Evolutionary conservation across 2,113 vertebrate species (phyloP).

Genomic region (Cercocebus atys): DNA sequence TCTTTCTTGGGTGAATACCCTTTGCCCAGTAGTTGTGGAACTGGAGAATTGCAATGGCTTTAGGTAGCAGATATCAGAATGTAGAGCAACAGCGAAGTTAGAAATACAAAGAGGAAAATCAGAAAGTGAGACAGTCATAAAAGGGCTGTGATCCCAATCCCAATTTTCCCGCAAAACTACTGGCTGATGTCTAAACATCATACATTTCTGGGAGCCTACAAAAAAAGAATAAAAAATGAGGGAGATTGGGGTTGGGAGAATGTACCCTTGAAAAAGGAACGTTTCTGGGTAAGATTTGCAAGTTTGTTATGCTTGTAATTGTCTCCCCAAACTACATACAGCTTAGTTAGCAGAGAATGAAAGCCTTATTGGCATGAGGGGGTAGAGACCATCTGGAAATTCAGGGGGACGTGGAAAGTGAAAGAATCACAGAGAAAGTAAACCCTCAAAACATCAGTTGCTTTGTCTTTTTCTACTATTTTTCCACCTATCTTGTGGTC

Average conservation of each 20-base stretch:
- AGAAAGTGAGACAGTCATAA: background rate
- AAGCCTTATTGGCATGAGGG: background rate
- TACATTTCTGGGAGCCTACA: background rate
- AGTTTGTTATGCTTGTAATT: background rate
- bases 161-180: background rate
- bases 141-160: background rate
- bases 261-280: background rate
- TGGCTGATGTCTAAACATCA: background rate
- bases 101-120: background rate
- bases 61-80: background rate
- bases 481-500: background rate
- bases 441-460: background rate
- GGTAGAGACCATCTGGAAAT: background rate
- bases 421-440: background rate
- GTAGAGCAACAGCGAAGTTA: background rate
- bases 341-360: background rate
- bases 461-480: background rate
- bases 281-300: background rate
- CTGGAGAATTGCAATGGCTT: background rate
- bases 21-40: background rate
- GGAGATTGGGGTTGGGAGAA: rapidly evolving
- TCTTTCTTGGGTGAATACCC: background rate
- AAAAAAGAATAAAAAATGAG: background rate
- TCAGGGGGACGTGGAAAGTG: background rate
- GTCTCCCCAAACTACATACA: background rate